phyloP scores from a whole-genome alignment of 2,888 invertebrate genomes.

The Macrosiphum euphorbiae region DNA sequence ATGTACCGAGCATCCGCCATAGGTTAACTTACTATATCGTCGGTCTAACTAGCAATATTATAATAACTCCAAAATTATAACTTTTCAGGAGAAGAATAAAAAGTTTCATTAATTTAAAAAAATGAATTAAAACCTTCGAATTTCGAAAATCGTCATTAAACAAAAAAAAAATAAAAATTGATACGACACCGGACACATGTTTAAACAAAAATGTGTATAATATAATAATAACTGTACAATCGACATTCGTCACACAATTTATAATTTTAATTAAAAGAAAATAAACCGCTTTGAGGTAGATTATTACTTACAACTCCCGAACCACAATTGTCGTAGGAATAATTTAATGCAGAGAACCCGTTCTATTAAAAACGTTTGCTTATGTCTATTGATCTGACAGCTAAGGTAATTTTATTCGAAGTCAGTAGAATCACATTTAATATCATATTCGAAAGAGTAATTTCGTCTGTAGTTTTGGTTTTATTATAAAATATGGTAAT shows the following conservation, averaged over 20 bases:
- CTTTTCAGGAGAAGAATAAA: no score
- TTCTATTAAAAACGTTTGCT: background rate
- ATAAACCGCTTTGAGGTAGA: background rate
- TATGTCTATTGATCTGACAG: background rate
- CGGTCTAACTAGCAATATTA: no score
- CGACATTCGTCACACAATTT: background rate
- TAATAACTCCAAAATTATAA: no score
- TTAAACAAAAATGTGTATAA: no score
- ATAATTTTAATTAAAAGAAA: background rate
- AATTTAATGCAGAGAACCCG: background rate
- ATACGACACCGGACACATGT: no score
- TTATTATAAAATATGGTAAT: conserved; percentile 49
- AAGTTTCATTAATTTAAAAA: no score
- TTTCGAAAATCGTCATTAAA: no score
- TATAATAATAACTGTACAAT: background rate
- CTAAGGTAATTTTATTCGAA: background rate
- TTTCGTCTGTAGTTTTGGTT: background rate
- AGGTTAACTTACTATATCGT: no score
- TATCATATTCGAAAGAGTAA: background rate
- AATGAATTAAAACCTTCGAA: no score
- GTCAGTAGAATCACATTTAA: background rate
- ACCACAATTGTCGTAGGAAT: background rate
- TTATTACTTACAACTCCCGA: background rate
- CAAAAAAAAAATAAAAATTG: no score
- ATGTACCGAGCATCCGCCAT: no score